phyloP scores from a whole-genome alignment of 2,113 vertebrate species.

The Emydocephalus ijimae region DNA sequence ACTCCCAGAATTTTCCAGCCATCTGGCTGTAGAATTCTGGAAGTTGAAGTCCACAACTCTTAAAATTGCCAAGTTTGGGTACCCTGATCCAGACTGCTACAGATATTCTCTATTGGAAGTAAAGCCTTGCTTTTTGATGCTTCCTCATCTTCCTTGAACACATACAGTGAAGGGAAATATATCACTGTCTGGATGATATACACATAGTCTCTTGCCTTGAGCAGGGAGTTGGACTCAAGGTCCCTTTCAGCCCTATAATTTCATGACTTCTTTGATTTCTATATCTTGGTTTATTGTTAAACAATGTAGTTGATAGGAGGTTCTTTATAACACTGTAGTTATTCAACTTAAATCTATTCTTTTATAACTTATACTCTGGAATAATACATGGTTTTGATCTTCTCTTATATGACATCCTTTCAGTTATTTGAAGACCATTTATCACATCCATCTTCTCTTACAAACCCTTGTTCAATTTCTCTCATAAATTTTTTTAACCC shows the following conservation, averaged over 20 bases:
- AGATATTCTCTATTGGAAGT: background rate
- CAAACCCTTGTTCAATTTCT: background rate
- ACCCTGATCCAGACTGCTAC: background rate
- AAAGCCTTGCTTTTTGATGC: background rate
- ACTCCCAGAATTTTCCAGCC: no score
- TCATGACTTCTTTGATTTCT: no score
- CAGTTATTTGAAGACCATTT: background rate
- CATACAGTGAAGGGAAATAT: background rate
- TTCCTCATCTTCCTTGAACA: background rate
- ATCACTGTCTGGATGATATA: background rate
- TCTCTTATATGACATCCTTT: background rate
- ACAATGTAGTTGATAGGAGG: background rate
- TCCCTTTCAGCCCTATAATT: background rate
- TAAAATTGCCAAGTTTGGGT: no score
- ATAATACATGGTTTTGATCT: background rate
- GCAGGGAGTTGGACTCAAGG: background rate
- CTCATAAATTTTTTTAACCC: background rate
- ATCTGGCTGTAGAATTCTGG: no score
- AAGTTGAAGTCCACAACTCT: no score
- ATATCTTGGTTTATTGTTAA: background rate
- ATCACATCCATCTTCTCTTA: background rate
- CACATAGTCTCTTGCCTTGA: background rate
- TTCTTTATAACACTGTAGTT: background rate
- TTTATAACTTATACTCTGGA: background rate
- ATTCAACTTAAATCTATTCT: background rate